Evolutionary conservation across 2,888 invertebrate genomes (phyloP).

Genomic region (Meteorus cinctellus): DNA sequence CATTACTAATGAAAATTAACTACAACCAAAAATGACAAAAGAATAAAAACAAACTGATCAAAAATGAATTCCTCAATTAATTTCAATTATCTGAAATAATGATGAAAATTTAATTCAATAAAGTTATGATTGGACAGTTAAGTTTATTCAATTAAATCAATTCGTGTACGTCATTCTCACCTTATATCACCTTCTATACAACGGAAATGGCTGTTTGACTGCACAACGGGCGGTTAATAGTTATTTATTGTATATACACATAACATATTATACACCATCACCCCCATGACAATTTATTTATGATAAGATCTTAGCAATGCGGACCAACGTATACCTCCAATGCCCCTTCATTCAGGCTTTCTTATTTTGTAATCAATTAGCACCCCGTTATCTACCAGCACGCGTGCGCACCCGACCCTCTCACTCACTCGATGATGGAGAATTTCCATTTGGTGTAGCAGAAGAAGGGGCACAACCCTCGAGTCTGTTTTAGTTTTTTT

Average conservation of each 20-base stretch:
- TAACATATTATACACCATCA: slow-evolving; percentile 17
- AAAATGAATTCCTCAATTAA: too few species aligned
- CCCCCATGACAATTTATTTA: slow-evolving; percentile 13
- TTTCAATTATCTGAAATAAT: too few species aligned
- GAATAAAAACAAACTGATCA: too few species aligned
- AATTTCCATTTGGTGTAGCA: slow-evolving; percentile 54
- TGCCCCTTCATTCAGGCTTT: slow-evolving; percentile 52
- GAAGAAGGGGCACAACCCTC: slow-evolving; percentile 56
- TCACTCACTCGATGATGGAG: not conserved
- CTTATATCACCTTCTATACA: not conserved
- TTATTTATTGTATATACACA: slow-evolving; percentile 24
- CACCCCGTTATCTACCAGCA: slow-evolving; percentile 68
- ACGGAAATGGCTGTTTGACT: slow-evolving; percentile 35
- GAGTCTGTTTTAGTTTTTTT: slow-evolving; percentile 42
- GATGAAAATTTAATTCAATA: too few species aligned
- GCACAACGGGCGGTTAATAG: slow-evolving; percentile 28
- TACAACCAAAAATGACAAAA: too few species aligned
- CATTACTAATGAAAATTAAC: too few species aligned
- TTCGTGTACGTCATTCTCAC: too few species aligned
- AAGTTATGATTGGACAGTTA: too few species aligned
- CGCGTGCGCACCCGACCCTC: slow-evolving; percentile 53
- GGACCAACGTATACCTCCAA: slow-evolving; percentile 7
- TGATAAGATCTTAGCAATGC: slow-evolving; percentile 26
- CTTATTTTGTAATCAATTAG: slow-evolving; percentile 72
- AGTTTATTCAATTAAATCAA: too few species aligned